Conservation (phyloP, 2,888 invertebrate genomes). For the Doris montereyensis region DNA sequence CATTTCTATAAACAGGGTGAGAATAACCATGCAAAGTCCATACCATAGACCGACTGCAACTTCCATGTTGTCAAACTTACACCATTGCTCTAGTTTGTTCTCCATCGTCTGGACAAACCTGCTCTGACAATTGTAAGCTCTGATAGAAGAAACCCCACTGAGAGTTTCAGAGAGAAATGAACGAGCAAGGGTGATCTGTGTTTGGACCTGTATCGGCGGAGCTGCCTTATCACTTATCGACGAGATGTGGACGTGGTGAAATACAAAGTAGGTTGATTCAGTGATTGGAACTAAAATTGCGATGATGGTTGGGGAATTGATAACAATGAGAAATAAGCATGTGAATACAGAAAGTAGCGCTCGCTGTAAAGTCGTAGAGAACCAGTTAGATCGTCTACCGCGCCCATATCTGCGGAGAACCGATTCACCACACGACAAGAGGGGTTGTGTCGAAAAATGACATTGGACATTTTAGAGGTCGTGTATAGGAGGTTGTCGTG, state of each 20-base stretch:
- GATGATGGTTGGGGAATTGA: slow-evolving; percentile 61
- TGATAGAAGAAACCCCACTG: slow-evolving; percentile 74
- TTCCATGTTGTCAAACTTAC: not conserved
- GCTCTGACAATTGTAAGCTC: slow-evolving; percentile 63
- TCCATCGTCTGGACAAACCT: slow-evolving; percentile 58
- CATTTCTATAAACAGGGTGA: not conserved
- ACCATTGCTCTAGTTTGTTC: slow-evolving; percentile 54
- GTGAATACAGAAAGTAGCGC: slow-evolving; percentile 48
- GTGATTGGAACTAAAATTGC: slow-evolving; percentile 52
- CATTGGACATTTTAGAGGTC: slow-evolving; percentile 61
- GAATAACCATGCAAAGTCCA: not conserved
- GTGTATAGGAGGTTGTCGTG: slow-evolving; percentile 64
- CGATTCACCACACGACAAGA: slow-evolving; percentile 71
- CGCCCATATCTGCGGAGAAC: slow-evolving; percentile 66
- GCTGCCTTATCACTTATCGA: slow-evolving; percentile 69
- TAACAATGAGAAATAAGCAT: slow-evolving; percentile 54
- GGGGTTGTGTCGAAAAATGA: slow-evolving; percentile 71
- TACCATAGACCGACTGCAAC: slow-evolving; percentile 20
- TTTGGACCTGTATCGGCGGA: slow-evolving; percentile 69
- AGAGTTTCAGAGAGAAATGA: slow-evolving; percentile 71
- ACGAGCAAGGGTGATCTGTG: slow-evolving; percentile 69
- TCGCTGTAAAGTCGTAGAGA: slow-evolving; percentile 48
- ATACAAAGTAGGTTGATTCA: slow-evolving; percentile 53
- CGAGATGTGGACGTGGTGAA: slow-evolving; percentile 65
- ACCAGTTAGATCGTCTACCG: slow-evolving; percentile 55